Evolutionary conservation across 2,797 vertebrate genomes (phyloP).

Genomic region (Avahi laniger): DNA sequence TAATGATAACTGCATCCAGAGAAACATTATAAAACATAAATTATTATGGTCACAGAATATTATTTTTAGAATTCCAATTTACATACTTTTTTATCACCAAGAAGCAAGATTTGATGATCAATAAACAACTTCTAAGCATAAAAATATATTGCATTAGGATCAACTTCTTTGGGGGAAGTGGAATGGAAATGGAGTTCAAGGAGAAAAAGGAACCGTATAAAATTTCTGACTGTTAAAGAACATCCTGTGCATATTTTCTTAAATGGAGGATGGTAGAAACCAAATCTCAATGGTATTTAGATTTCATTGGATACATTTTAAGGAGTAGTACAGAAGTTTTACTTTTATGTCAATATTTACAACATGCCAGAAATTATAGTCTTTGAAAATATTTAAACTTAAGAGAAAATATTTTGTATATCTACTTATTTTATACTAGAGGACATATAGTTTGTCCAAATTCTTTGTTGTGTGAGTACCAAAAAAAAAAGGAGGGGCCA

Average conservation of each 20-base stretch:
- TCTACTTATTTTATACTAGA: not conserved
- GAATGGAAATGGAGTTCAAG: not conserved
- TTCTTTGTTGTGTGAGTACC: not conserved
- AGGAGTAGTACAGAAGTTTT: not conserved
- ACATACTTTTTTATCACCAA: not conserved
- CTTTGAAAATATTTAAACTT: conserved; percentile 49
- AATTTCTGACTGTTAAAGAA: not conserved
- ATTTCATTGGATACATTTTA: not conserved
- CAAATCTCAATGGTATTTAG: not conserved
- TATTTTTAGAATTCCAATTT: conserved; percentile 37
- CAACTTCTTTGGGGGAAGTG: not conserved
- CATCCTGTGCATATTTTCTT: not conserved
- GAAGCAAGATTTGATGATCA: not conserved
- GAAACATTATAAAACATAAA: not conserved
- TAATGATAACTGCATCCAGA: not conserved
- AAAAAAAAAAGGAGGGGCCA: not conserved
- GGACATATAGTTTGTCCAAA: not conserved
- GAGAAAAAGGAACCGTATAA: not conserved
- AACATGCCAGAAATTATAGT: not conserved
- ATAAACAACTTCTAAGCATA: conserved; percentile 1
- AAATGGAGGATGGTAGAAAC: not conserved
- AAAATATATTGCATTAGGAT: not conserved
- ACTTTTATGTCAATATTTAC: conserved; percentile 32
- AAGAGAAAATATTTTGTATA: not conserved
- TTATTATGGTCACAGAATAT: not conserved